Conservation (phyloP, 1,140 invertebrate species). For the Diachasma alloeum region DNA sequence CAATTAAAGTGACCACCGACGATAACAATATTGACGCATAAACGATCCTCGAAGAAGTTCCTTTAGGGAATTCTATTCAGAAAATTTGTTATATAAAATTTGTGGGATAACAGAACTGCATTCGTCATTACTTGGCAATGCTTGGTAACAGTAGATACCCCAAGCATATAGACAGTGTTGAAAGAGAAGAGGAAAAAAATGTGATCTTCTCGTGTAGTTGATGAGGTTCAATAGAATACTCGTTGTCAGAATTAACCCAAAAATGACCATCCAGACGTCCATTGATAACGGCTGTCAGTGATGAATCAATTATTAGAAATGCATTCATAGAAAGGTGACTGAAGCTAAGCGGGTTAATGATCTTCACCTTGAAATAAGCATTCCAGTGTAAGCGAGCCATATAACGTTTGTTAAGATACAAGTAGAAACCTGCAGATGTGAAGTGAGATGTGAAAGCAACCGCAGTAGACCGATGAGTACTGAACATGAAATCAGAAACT, state of each 20-base stretch:
- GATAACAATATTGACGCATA: background rate
- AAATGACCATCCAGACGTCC: no score
- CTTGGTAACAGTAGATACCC: constrained; percentile 32
- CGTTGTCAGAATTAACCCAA: background rate
- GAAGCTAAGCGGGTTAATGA: no score
- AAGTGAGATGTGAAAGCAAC: constrained; percentile 49
- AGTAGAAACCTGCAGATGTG: constrained; percentile 29
- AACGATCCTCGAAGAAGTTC: background rate
- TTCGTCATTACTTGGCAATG: background rate
- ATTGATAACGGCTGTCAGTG: no score
- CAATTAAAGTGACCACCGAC: background rate
- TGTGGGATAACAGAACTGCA: no score
- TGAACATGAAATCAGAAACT: constrained; percentile 44
- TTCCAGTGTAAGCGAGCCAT: constrained; percentile 38
- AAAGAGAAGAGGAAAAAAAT: constrained; percentile 18
- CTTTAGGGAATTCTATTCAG: background rate
- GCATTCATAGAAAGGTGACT: no score
- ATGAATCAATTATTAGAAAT: no score
- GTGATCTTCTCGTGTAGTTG: background rate
- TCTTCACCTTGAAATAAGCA: constrained; percentile 41
- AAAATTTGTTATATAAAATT: background rate
- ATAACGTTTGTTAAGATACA: constrained; percentile 40
- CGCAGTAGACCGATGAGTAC: constrained; percentile 26
- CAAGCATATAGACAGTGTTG: constrained; percentile 40
- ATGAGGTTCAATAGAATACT: constrained; percentile 40